Base-by-base conservation (phyloP, 2,888 invertebrate species). In the Hirtodrosophila confusa region DNA sequence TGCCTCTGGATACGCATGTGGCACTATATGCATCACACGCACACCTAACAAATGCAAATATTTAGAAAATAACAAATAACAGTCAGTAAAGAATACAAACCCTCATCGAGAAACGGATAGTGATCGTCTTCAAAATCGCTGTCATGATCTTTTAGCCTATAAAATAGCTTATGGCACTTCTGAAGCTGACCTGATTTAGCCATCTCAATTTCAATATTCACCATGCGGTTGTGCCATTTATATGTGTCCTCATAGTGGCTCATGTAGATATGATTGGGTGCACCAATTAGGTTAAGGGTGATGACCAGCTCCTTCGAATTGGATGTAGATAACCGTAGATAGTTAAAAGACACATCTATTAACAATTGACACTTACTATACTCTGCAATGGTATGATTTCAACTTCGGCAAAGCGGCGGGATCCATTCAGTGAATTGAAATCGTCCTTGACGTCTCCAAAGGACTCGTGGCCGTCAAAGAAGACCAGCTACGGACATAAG, bases 381-480 rank as follows among this genome's bases (percentile, higher is more conserved):
- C 93, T 41, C 0, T 11, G 3, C 1, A 64, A 3, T 3, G 65
- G 51, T 4, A 80, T 39, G 1, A 23, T 9, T 95, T 96, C 96
- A 78, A 93, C 93, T 53, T 93, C 87, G 0, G 98, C 98, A 60
- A 99, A 93, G 92, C 98, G 96, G 69, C 96, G 93, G 0, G 99
- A 95, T 0, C 99, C 99, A 87, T 99, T 99, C 11, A 99, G 94
- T 0, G 98, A 98, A 92, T 99, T 99, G 0, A 92, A 94, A 0
- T 94, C 93, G 0, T 0, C 95, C 94, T 98, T 98, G 98, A 37
- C 90, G 1, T 93, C 90, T 1, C 94, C 90, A 90, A 98, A 98
- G 0, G 99, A 98, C 92, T 99, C 99, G 91, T 99, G 99, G 0
- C 99, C 99, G 89, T 99, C 99, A 88, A 99, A 97, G 93, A 99